Evolutionary conservation across 2,113 vertebrate species (phyloP).

Genomic region (Desmodus rotundus): DNA sequence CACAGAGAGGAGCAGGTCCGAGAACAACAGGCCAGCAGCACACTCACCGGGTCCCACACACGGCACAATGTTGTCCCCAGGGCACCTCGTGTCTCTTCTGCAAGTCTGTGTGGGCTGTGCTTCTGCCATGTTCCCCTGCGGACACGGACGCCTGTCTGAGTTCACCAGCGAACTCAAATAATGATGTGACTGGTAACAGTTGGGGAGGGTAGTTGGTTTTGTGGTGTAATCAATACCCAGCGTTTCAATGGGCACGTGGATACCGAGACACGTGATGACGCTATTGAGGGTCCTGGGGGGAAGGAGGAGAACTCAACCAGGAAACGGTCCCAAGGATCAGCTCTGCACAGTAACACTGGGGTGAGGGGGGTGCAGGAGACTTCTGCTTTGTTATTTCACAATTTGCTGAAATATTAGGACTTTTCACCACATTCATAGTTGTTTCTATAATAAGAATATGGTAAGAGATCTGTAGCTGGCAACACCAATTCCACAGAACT

Average conservation of each 20-base stretch:
- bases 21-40: not conserved
- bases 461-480: not conserved
- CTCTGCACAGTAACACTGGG: not conserved
- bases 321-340: not conserved
- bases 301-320: not conserved
- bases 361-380: not conserved
- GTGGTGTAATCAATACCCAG: not conserved
- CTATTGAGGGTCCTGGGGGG: not conserved
- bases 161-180: not conserved
- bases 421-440: not conserved
- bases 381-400: not conserved
- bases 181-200: not conserved
- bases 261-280: not conserved
- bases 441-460: not conserved
- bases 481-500: not conserved
- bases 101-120: not conserved
- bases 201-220: not conserved
- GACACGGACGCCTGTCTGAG: not conserved
- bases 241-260: not conserved
- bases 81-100: too few species aligned
- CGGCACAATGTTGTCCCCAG: too few species aligned
- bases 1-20: too few species aligned
- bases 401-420: not conserved
- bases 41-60: not conserved
- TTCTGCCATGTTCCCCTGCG: not conserved